Conservation (phyloP, 2,797 vertebrate species). For the Acridotheres tristis region DNA sequence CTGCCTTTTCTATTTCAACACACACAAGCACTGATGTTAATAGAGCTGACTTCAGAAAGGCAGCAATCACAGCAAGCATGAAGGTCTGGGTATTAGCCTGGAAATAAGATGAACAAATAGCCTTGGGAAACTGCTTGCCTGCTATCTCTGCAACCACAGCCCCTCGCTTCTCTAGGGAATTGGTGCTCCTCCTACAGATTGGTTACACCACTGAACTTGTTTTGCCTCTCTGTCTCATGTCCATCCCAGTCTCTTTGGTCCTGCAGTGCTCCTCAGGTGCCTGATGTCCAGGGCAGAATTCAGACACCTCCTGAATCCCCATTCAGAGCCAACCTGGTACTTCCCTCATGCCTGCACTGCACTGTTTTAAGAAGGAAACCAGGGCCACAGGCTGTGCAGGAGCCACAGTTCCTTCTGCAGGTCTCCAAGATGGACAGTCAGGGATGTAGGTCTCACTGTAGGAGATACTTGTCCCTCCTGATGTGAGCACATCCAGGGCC, state of each 20-base stretch:
- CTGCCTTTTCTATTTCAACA: not conserved
- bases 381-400: not conserved
- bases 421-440: not conserved
- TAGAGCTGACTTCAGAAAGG: conserved; percentile 5
- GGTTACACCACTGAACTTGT: not conserved
- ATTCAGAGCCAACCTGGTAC: not conserved
- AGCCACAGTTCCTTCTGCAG: not conserved
- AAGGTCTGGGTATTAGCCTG: conserved; percentile 12
- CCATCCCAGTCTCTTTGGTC: not conserved
- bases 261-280: not conserved
- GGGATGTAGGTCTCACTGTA: not conserved
- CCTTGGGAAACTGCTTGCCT: not conserved
- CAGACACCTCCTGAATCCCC: not conserved
- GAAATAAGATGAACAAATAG: conserved; percentile 38
- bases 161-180: not conserved
- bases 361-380: not conserved
- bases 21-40: not conserved
- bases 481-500: not conserved
- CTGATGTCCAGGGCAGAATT: not conserved
- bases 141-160: not conserved
- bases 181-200: not conserved
- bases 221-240: not conserved
- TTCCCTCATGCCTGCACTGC: not conserved
- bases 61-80: not conserved
- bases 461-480: not conserved